Evolutionary conservation across 2,888 invertebrate species (phyloP).

Genomic region (Stenolophus ochropezus): DNA sequence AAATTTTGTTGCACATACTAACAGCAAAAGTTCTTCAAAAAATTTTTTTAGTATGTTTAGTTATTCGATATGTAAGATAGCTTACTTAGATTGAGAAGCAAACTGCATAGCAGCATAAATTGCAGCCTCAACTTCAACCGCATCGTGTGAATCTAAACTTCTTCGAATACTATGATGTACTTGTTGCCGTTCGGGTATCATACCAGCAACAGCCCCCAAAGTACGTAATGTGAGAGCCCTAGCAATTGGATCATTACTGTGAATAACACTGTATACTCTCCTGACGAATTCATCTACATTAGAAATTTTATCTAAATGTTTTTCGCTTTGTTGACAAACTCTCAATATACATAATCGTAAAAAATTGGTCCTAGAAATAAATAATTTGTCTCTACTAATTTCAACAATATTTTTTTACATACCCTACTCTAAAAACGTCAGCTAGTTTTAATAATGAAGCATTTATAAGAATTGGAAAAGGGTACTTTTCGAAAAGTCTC

Average conservation of each 20-base stretch:
- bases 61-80: background rate
- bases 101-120: constrained; percentile 96
- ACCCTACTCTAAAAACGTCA: constrained; percentile 92
- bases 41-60: constrained; percentile 77
- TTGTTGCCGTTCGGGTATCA: constrained; percentile 94
- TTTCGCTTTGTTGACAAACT: constrained; percentile 96
- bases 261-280: constrained; percentile 93
- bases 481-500: constrained; percentile 95
- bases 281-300: constrained; percentile 96
- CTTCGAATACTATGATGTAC: constrained; percentile 96
- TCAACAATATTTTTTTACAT: constrained; percentile 64
- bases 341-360: constrained; percentile 92
- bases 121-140: constrained; percentile 96
- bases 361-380: constrained; percentile 85
- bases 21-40: constrained; percentile 90
- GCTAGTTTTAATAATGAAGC: constrained; percentile 95
- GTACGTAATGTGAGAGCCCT: constrained; percentile 92
- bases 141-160: constrained; percentile 94
- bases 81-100: constrained; percentile 92
- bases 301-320: constrained; percentile 95
- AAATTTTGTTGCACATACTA: constrained; percentile 95
- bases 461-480: constrained; percentile 97
- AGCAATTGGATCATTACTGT: constrained; percentile 97
- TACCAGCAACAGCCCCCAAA: constrained; percentile 92
- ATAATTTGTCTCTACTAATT: too few species aligned